These are phyloP conservation scores for Ophion ventricosus DNA, from an alignment of 2,888 invertebrate species.

Conservation along the genomic window DNA sequence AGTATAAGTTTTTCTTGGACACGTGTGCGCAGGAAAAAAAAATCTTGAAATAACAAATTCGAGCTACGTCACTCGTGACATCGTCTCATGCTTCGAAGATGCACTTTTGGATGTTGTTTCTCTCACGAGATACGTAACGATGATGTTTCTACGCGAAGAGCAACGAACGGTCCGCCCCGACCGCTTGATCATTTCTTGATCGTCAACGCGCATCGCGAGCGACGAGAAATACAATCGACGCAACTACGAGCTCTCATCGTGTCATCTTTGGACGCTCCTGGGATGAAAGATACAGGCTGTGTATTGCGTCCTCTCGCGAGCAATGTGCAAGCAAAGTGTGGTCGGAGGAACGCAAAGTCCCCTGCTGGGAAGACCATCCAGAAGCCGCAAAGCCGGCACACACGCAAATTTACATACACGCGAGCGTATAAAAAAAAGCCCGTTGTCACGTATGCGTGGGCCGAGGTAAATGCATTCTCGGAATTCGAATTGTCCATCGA, in stretches of 20 bases:
- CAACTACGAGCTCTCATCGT: conserved; percentile 25
- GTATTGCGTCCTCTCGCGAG: neutral
- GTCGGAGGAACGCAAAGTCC: conserved; percentile 23
- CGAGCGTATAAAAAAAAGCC: neutral
- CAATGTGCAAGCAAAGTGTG: conserved; percentile 3
- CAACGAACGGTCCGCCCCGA: too few relatives aligned
- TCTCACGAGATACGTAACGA: too few relatives aligned
- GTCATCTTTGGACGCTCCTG: conserved; percentile 47
- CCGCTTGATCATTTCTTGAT: neutral
- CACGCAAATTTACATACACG: conserved; percentile 1
- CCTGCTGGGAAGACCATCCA: conserved; percentile 19
- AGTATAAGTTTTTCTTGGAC: too few relatives aligned
- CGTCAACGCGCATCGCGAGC: neutral
- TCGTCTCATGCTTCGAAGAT: too few relatives aligned
- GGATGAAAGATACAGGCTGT: neutral
- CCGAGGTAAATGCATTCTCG: conserved; percentile 57
- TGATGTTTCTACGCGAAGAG: too few relatives aligned
- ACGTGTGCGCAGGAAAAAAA: too few relatives aligned
- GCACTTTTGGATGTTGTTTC: too few relatives aligned
- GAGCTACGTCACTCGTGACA: too few relatives aligned
- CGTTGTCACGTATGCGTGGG: conserved; percentile 39
- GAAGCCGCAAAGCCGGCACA: conserved; percentile 22
- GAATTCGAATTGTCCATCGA: conserved; percentile 60
- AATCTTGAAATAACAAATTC: too few relatives aligned
- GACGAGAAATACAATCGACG: neutral